Conservation (phyloP, 1,140 invertebrate species). For the Ephestia elutella region DNA sequence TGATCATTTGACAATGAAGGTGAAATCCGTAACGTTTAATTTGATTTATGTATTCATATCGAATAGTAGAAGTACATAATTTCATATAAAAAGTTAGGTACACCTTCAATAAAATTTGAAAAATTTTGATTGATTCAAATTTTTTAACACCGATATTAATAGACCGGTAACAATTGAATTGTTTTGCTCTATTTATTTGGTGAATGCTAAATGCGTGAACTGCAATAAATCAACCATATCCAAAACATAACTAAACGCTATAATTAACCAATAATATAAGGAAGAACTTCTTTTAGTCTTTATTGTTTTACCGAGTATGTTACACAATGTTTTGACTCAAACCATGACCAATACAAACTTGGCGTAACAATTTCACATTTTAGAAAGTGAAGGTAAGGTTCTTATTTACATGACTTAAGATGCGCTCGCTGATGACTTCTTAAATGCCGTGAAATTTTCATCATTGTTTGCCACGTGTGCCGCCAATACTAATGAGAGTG, state of each 20-base stretch:
- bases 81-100: too few species aligned
- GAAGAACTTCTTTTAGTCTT: neutral
- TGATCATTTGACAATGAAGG: neutral
- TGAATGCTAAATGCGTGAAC: neutral
- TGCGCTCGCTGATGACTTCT: slow-evolving; percentile 23
- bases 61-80: too few species aligned
- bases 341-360: slow-evolving; percentile 35
- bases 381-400: slow-evolving; percentile 70
- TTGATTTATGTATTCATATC: neutral
- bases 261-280: neutral
- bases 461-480: slow-evolving; percentile 28
- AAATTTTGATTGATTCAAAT: too few species aligned
- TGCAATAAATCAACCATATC: neutral
- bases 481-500: slow-evolving; percentile 9
- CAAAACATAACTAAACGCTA: too few species aligned
- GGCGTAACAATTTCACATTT: slow-evolving; percentile 51
- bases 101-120: too few species aligned
- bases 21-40: neutral
- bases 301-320: slow-evolving; percentile 15
- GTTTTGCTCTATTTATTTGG: slow-evolving; percentile 5
- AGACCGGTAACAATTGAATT: slow-evolving; percentile 5
- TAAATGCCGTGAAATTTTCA: slow-evolving; percentile 40
- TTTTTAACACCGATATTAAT: neutral
- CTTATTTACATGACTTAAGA: slow-evolving; percentile 53
- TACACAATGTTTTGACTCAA: slow-evolving; percentile 20